phyloP scores from a whole-genome alignment of 2,113 vertebrate genomes.

The Heloderma charlesbogerti region DNA sequence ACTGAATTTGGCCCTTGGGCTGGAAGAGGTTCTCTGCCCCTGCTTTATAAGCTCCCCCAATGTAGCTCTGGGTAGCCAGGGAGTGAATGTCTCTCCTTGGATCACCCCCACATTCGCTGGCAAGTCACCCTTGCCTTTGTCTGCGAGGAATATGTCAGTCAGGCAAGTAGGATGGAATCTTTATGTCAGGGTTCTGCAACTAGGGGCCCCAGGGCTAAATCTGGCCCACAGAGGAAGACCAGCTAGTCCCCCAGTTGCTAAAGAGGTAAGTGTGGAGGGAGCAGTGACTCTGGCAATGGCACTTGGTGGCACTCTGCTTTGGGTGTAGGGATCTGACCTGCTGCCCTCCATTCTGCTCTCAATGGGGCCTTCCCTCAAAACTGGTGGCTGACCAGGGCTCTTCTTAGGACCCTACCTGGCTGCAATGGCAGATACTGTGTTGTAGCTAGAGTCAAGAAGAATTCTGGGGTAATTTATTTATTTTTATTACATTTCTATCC shows the following conservation, averaged over 20 bases:
- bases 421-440: no score
- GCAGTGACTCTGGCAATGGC: no score
- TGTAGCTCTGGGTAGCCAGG: no score
- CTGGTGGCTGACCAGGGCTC: not conserved
- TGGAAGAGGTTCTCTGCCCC: no score
- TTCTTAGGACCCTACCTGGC: no score
- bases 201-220: not conserved
- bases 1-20: no score
- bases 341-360: not conserved
- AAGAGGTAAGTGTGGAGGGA: not conserved
- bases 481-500: no score
- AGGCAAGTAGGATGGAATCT: no score
- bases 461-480: no score
- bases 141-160: not conserved
- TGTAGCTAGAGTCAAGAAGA: no score
- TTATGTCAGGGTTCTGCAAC: not conserved
- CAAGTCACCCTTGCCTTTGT: not conserved
- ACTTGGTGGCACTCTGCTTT: not conserved
- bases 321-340: not conserved
- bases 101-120: not conserved
- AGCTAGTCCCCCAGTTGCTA: not conserved
- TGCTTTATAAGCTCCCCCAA: no score
- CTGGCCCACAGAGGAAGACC: not conserved
- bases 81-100: no score
- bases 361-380: not conserved